These are phyloP conservation scores for Calliphora vomitoria DNA, from an alignment of 2,888 invertebrate genomes.

Conservation along the genomic window DNA sequence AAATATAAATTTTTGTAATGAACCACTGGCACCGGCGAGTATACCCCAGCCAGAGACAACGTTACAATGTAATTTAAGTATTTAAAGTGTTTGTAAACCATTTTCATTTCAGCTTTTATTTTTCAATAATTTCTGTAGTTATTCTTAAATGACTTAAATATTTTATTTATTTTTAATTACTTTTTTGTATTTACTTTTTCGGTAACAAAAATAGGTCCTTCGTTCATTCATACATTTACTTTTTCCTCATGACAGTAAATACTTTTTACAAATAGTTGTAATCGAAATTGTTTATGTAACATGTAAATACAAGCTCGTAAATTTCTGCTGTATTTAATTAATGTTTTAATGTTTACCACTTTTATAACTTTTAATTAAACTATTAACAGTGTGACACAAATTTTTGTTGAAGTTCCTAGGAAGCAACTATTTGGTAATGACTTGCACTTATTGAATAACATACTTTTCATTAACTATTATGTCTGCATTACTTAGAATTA, in stretches of 20 bases:
- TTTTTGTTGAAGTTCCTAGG: background rate
- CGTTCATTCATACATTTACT: background rate
- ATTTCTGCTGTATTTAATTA: background rate
- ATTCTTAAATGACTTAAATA: no score
- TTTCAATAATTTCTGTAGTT: background rate
- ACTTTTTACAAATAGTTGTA: constrained; percentile 3
- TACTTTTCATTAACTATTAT: no score
- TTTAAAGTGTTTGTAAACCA: background rate
- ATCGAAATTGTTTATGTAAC: constrained; percentile 3
- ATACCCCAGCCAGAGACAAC: no score
- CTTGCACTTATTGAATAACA: no score
- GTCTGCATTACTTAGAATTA: no score
- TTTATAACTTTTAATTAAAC: constrained; percentile 21
- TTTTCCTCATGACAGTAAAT: background rate
- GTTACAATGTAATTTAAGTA: no score
- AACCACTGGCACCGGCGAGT: no score
- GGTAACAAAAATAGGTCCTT: background rate
- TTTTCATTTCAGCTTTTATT: background rate
- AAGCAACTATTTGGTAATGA: no score
- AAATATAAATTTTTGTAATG: no score
- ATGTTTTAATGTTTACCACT: background rate
- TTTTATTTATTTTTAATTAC: constrained; percentile 40
- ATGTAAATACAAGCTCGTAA: constrained; percentile 20
- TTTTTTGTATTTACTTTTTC: background rate
- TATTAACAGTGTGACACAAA: background rate